Evolutionary conservation across 2,113 vertebrate species (phyloP), one percentile per base, ranked within the genome.

Genomic region (Elephas maximus): DNA sequence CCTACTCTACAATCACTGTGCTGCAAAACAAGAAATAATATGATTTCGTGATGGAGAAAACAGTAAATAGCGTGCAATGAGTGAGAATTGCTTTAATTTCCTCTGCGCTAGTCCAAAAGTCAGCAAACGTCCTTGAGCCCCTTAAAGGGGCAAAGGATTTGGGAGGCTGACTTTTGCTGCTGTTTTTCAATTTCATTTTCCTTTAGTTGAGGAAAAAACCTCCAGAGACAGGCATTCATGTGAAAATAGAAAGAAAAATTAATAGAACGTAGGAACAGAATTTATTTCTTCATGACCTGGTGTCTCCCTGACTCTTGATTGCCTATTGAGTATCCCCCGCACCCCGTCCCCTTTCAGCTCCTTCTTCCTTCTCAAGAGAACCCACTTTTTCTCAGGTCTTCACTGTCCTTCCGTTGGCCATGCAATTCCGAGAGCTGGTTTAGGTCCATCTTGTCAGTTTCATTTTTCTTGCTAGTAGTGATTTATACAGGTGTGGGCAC

Each of bases 11-110:
- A 89, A 96, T 96, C 80, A 63, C 67, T 86, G 91, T 93, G 93
- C 90, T 80, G 83, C 89, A 96, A 97, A 97, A 95, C 62, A 88
- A 96, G 94, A 97, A 97, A 95, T 97, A 97, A 89, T 93, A 95
- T 7, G 33, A 90, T 94, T 97, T 90, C 92, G 84, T 83, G 90
- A 92, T 79, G 85, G 28, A 65, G 90, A 95, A 93, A 94, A 84
- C 88, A 92, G 87, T 51, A 92, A 97, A 94, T 78, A 96, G 90
- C 90, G 71, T 12, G 30, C 53, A 94, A 93, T 79, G 63, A 88
- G 37, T 21, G 53, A 95, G 84, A 95, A 94, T 37, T 90, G 78
- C 97, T 97, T 93, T 90, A 94, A 97, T 98, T 96, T 97, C 81
- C 77, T 97, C 93, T 41, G 33, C 69, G 90, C 60, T 92, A 57